Conservation (phyloP, 2,113 vertebrate species). For the Anas platyrhynchos region DNA sequence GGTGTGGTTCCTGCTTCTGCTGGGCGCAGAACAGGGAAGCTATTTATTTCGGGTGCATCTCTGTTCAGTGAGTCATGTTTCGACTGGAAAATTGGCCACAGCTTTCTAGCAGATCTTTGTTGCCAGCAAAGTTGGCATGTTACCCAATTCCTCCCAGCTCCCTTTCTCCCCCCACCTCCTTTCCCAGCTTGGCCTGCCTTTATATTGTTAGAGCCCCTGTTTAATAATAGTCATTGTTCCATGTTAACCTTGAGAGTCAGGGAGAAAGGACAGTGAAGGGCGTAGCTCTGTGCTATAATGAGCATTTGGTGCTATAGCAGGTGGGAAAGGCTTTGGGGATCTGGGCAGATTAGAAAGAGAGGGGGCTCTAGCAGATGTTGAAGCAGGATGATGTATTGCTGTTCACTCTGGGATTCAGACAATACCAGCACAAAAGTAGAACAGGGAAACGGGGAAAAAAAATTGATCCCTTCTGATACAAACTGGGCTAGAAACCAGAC, state of each 20-base stretch:
- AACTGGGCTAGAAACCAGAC: constrained; percentile 74
- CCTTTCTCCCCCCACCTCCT: constrained; percentile 63
- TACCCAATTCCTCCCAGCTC: constrained; percentile 75
- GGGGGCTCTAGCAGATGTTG: constrained; percentile 86
- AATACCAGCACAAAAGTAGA: constrained; percentile 80
- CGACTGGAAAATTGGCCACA: constrained; percentile 93
- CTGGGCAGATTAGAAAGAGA: constrained; percentile 83
- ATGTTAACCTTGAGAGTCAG: constrained; percentile 82
- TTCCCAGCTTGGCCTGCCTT: constrained; percentile 73
- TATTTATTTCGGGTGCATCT: constrained; percentile 96
- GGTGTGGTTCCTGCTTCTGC: constrained; percentile 88
- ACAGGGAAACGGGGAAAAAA: constrained; percentile 73
- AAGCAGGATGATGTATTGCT: constrained; percentile 85
- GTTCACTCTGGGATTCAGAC: constrained; percentile 84
- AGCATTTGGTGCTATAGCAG: constrained; percentile 83
- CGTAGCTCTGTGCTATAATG: constrained; percentile 81
- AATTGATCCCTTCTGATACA: constrained; percentile 78
- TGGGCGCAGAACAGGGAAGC: constrained; percentile 88
- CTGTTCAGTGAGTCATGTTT: constrained; percentile 95
- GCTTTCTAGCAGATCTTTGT: constrained; percentile 80
- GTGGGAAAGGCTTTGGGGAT: constrained; percentile 86
- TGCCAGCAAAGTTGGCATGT: constrained; percentile 83
- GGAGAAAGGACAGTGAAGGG: constrained; percentile 81
- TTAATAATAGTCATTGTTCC: constrained; percentile 86
- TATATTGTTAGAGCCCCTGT: constrained; percentile 65